Evolutionary conservation across 35 echinoderm and acorn worm species (phyloP).

Genomic region (Lytechinus pictus): DNA sequence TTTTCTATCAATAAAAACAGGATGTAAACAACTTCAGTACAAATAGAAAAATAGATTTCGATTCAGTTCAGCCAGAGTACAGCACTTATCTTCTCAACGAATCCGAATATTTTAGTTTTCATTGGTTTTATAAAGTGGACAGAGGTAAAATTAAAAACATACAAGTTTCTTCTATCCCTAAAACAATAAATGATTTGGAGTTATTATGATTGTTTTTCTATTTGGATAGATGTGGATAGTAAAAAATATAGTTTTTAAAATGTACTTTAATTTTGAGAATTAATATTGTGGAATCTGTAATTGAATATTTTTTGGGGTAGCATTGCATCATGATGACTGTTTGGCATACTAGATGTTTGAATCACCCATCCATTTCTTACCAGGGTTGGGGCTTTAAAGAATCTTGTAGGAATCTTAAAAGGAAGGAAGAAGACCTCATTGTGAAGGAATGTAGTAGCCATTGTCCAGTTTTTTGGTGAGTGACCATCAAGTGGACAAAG

Average conservation of each 20-base stretch:
- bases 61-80: not conserved
- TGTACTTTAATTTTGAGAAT: not conserved
- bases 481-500: constrained; percentile 49
- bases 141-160: not conserved
- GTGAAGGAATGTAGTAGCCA: constrained; percentile 49
- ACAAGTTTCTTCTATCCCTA: not conserved
- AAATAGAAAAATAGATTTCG: not conserved
- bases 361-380: constrained; percentile 38
- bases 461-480: constrained; percentile 24
- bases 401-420: constrained; percentile 21
- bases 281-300: not conserved
- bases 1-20: not conserved
- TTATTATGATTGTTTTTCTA: not conserved
- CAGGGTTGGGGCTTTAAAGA: not conserved
- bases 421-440: constrained; percentile 50
- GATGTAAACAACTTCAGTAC: not conserved
- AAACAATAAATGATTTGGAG: not conserved
- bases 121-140: not conserved
- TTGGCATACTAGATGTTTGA: not conserved
- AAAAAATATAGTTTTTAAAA: not conserved
- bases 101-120: not conserved
- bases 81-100: not conserved
- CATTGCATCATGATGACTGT: not conserved
- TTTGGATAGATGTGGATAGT: not conserved
- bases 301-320: not conserved